phyloP scores from a whole-genome alignment of 2,113 vertebrate species.

The Clarias macrocephalus region DNA sequence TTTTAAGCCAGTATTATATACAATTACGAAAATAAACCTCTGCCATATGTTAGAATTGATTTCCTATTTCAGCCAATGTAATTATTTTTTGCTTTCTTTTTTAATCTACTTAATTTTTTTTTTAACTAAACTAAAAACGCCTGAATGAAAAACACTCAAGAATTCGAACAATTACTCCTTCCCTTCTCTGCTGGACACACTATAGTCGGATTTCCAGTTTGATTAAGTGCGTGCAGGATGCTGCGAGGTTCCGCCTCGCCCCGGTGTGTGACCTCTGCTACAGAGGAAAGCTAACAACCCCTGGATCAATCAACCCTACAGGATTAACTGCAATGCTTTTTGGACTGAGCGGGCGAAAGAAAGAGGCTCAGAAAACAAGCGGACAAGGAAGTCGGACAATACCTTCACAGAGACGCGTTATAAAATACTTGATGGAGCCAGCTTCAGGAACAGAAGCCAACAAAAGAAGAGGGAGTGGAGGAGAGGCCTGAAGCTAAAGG shows the following conservation, averaged over 20 bases:
- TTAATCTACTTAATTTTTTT: background rate
- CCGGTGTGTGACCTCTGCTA: slow-evolving; percentile 36
- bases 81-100: background rate
- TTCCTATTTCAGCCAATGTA: background rate
- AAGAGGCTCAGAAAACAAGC: slow-evolving; percentile 28
- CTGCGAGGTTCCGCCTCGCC: background rate
- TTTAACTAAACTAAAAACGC: background rate
- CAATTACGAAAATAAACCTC: too few relatives aligned
- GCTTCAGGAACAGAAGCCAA: slow-evolving; percentile 34
- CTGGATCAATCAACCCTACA: slow-evolving; percentile 42
- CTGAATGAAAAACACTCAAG: background rate
- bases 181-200: background rate
- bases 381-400: slow-evolving; percentile 43
- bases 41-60: background rate
- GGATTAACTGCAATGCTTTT: slow-evolving; percentile 31
- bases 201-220: slow-evolving; percentile 37
- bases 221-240: slow-evolving; percentile 29
- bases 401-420: slow-evolving; percentile 29
- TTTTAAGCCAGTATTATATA: too few relatives aligned
- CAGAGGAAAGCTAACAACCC: slow-evolving; percentile 41
- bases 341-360: slow-evolving; percentile 6
- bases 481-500: slow-evolving; percentile 35
- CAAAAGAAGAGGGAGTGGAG: slow-evolving; percentile 41
- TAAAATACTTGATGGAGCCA: slow-evolving; percentile 46
- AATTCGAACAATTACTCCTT: background rate